phyloP scores from a whole-genome alignment of 2,797 vertebrate species.

The Pipistrellus kuhlii region DNA sequence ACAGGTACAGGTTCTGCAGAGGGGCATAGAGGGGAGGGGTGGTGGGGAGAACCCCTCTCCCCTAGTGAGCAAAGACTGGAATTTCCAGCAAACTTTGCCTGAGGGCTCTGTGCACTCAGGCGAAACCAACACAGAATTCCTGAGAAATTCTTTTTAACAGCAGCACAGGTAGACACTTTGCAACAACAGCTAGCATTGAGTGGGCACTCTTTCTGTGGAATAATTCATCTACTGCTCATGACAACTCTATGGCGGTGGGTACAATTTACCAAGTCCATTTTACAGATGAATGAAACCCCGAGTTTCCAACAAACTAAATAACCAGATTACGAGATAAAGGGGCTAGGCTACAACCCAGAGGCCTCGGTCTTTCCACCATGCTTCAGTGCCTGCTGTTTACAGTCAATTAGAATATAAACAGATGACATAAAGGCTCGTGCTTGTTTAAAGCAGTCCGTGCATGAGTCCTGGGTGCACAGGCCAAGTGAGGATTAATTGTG shows the following conservation, averaged over 20 bases:
- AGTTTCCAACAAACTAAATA: background rate
- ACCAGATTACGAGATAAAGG: background rate
- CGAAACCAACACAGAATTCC: background rate
- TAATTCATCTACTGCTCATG: background rate
- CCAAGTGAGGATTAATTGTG: background rate
- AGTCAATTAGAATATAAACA: background rate
- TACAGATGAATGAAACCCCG: background rate
- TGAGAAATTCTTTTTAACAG: background rate
- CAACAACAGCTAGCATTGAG: background rate
- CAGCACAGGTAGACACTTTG: background rate
- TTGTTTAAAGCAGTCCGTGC: background rate
- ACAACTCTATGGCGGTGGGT: background rate
- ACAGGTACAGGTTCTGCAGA: background rate
- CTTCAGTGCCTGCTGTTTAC: too few relatives aligned
- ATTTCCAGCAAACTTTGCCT: background rate
- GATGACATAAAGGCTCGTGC: background rate
- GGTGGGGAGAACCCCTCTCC: background rate
- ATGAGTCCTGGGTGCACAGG: background rate
- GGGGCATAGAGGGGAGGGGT: accelerated
- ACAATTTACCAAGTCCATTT: background rate
- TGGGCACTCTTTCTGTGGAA: background rate
- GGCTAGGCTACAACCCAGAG: background rate
- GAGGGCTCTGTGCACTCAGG: background rate
- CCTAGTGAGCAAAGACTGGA: background rate
- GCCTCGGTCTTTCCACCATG: background rate